These are phyloP conservation scores for Tachina lurida DNA, from an alignment of 2,888 invertebrate species.

Conservation along the genomic window DNA sequence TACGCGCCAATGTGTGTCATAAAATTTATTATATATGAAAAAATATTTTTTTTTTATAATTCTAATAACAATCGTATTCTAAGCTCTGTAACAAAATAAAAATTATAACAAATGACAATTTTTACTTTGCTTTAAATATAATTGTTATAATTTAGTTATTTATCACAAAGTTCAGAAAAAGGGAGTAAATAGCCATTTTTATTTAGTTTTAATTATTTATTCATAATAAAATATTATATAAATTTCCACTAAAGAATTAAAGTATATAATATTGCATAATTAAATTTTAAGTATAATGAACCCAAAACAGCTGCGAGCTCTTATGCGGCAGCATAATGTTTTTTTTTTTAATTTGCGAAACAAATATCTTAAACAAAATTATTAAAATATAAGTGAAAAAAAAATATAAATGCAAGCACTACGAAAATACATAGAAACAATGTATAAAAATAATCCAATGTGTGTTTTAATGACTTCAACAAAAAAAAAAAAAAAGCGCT, in stretches of 20 bases:
- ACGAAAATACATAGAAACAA: constrained; percentile 1
- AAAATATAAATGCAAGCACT: neutral
- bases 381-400: neutral
- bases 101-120: too few relatives aligned
- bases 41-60: too few relatives aligned
- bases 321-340: neutral
- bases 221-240: neutral
- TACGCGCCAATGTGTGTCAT: too few relatives aligned
- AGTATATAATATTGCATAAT: neutral
- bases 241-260: neutral
- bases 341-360: neutral
- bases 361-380: neutral
- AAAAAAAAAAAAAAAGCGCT: neutral
- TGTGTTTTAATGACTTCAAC: neutral
- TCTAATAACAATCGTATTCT: too few relatives aligned
- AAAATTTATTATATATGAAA: too few relatives aligned
- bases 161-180: too few relatives aligned
- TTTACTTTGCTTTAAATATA: too few relatives aligned
- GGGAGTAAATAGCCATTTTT: too few relatives aligned
- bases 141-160: too few relatives aligned
- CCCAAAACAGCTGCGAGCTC: neutral
- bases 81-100: too few relatives aligned
- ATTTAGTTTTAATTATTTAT: too few relatives aligned
- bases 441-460: neutral
- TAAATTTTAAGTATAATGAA: neutral